Percentiles rank a stretch among this genome's conserved stretches.
Evolutionary conservation across 2,888 invertebrate genomes (phyloP).

Genomic region (Andrena praecox): DNA sequence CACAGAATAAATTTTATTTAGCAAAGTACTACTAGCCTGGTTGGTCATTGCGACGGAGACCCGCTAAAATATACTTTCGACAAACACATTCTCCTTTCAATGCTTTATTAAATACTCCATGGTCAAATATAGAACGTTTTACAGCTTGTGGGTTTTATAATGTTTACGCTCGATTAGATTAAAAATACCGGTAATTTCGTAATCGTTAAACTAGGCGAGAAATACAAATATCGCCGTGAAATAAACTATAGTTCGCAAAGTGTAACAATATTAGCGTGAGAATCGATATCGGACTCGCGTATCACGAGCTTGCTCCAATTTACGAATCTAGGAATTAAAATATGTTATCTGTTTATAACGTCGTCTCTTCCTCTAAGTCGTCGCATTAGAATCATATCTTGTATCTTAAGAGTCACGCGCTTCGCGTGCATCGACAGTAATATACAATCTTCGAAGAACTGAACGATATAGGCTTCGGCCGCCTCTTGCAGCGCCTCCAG

Average conservation of each 20-base stretch:
- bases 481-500: constrained; percentile 86
- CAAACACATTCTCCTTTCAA: neutral
- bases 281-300: neutral
- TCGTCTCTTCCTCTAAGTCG: neutral
- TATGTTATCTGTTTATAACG: constrained; percentile 74
- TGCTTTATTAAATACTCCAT: constrained; percentile 74
- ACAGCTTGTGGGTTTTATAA: constrained; percentile 24
- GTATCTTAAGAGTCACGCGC: constrained; percentile 84
- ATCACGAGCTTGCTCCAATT: neutral
- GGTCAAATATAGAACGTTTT: constrained; percentile 76
- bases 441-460: constrained; percentile 85
- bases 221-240: constrained; percentile 23
- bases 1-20: constrained; percentile 73
- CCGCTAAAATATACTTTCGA: neutral
- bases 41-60: neutral
- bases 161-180: too few relatives aligned
- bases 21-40: constrained; percentile 33
- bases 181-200: too few relatives aligned
- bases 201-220: constrained; percentile 38
- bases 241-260: neutral
- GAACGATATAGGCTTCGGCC: constrained; percentile 85
- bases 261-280: neutral
- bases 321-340: constrained; percentile 5
- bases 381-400: constrained; percentile 85
- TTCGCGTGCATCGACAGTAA: constrained; percentile 84